Base-by-base conservation (phyloP, 1,140 invertebrate genomes). In the Drosophila navojoa region DNA sequence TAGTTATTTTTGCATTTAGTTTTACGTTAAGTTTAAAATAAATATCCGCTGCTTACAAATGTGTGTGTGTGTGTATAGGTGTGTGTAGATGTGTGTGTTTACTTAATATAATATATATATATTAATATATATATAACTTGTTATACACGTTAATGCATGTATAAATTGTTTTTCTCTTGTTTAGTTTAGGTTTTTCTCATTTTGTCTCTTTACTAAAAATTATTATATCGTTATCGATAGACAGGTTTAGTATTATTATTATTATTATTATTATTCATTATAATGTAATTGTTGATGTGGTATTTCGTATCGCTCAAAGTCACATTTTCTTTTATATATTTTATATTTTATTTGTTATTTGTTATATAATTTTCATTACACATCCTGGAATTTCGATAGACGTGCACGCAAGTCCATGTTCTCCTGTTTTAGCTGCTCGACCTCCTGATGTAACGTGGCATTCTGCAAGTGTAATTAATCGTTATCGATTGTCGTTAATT, bases 341-440 rank as follows among this genome's bases (percentile, higher is more conserved):
- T 3, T 29, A 5, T 29, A 29, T 29, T 29, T 29, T 29, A 29
- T 29, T 29, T 29, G 4, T 27, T 27, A 27, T 27, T 27, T 27
- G 27, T 29, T 29, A 5, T 29, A 5, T 29, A 29, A 38, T 38
- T 11, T 45, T 45, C 42, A 84, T 95, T 96, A 96, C 90, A 96
- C 95, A 92, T 97, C 96, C 92, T 96, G 95, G 93, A 95, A 96
- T 93, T 97, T 97, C 85, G 96, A 95, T 92, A 98, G 93, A 93
- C 96, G 95, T 91, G 97, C 96, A 91, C 96, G 96, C 84, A 98
- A 94, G 91, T 96, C 94, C 92, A 96, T 94, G 92, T 98, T 98
- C 93, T 98, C 97, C 93, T 97, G 97, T 93, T 97, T 97, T 92
- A 98, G 93, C 92, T 96, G 94, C 92, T 97, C 97, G 91, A 97